Evolutionary conservation across 2,888 invertebrate species (phyloP), one percentile per base, ranked within the genome.

Genomic region (Atethmia centrago): DNA sequence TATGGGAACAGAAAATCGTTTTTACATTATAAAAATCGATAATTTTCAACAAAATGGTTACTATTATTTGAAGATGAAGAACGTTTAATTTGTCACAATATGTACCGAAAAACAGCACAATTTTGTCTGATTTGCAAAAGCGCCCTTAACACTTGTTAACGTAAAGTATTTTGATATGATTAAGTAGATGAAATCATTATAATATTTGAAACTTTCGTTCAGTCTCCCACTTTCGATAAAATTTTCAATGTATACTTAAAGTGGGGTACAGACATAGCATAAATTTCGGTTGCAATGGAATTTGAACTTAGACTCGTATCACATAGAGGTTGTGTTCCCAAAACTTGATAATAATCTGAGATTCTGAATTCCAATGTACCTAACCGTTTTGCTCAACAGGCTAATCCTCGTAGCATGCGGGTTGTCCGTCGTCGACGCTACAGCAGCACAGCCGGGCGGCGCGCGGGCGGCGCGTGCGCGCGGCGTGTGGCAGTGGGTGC

Each of bases 341-440:
- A 25, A 61, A 12, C 12, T 19, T 62, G 19, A 42, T 40, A 16
- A 40, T 25, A 5, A 36, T 36, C n/a, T 9, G 16, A 59, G 4
- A n/a, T 59, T 36, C 10, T 25, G 19, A 40, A 25, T 61, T 10
- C 8, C 14, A 45, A 62, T 62, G 1, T 28, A 4, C 28, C 1
- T 28, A 16, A 51, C 1, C 5, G 31, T 19, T 47, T 58, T 31
- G 0, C 3, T 56, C 28, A 19, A 14, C 79, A 94, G 94, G 45
- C 85, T 95, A 28, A 53, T 95, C n/a, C 75, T 95, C 3, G 71
- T 84, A 21, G 92, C 93, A 2, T 87, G 93, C 70, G 90, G 89
- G 79, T 79, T 94, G 0, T 58, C 74, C 3, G 56, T 16, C 0
- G 45, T 36, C 0, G 79, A 72, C 7, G 21, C 16, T 8, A 12